Base-by-base conservation (phyloP, 2,113 vertebrate genomes). In the Dasyornis broadbenti region DNA sequence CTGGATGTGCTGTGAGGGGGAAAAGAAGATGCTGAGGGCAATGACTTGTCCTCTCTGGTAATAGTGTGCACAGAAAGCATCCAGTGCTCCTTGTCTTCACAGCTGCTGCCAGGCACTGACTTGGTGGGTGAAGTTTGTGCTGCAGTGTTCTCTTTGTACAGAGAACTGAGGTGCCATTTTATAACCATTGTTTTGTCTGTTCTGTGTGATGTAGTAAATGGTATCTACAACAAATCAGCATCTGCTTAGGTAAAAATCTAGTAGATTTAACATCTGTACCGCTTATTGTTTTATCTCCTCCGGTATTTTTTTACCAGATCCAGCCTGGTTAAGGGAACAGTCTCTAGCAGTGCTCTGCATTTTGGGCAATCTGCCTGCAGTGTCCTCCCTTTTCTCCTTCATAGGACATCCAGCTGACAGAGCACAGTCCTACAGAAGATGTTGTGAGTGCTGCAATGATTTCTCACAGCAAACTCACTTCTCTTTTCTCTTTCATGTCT, bases 361-460 rank as follows among this genome's bases (percentile, higher is more conserved):
- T 91, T 89, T 33, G 59, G 84, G 85, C 87, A 76, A 14, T 7
- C 54, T 92, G 72, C 71, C 95, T 97, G 84, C 93, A 96, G 85
- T 93, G 82, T 88, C 92, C 91, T 97, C 79, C 75, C 63, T 73
- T 87, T 91, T 94, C 87, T 87, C 87, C 95, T 94, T 92, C 82
- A 65, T 3, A 89, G 70, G 47, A 37, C 86, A 86, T 83, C 61
- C 73, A 92, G 70, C 93, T 91, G 95, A 92, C 90, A 87, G 63
- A 64, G 83, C 82, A 40, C 2, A 5, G 56, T 82, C 91, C 50
- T 89, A 8, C 49, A 35, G 72, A 66, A 86, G 50, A 37, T 44
- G 8, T 20, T 47, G 30, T 20, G 11, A 65, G 45, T 73, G 23
- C 88, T 96, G 91, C 75, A 90, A 16, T 64, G 65, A 78, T 35